Base-by-base conservation (phyloP, 2,797 vertebrate genomes). In the Hozukius guyotensis region DNA sequence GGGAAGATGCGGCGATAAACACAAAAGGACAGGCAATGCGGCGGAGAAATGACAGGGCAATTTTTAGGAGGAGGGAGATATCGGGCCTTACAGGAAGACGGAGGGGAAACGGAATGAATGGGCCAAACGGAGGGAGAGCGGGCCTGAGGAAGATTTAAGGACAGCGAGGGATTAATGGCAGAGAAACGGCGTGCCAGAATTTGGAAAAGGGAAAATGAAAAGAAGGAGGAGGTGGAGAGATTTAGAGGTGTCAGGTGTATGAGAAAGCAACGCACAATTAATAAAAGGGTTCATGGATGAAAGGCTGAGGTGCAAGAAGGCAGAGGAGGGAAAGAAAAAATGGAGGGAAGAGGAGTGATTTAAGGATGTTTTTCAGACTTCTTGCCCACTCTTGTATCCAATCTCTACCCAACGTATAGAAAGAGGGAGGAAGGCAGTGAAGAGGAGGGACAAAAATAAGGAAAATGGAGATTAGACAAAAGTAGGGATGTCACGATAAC, bases 1-100 rank as follows among this genome's bases (percentile, higher is more conserved):
- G 2, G 62, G 38, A 62, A 67, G 65, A 80, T 63, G 63, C 5
- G 0, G 55, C 5, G 81, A 82, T 87, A 84, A 86, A 87, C 63
- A 64, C 31, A 34, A 42, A 52, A 76, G 63, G 29, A 78, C 65
- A 68, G 62, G 36, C 18, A 8, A 57, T 42, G 69, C 32, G 12
- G 31, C 1, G 29, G 63, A 63, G 70, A 85, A 46, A 66, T 82
- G 81, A 75, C 77, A 42, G 52, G 64, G 63, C 65, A 62, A 61
- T 73, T 77, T 84, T 80, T 60, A 9, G 49, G 25, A 36, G 5
- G 69, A 25, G 25, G 25, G 38, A 74, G 66, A 81, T 74, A 56
- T 5, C 59, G 6, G 31, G 70, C 46, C 60, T 60, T 67, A 7
- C 56, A 27, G 63, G 66, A 78, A 29, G 79, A 75, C n/a, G 61